Evolutionary conservation across 2,113 vertebrate genomes (phyloP).

Genomic region (Cyrtonyx montezumae): DNA sequence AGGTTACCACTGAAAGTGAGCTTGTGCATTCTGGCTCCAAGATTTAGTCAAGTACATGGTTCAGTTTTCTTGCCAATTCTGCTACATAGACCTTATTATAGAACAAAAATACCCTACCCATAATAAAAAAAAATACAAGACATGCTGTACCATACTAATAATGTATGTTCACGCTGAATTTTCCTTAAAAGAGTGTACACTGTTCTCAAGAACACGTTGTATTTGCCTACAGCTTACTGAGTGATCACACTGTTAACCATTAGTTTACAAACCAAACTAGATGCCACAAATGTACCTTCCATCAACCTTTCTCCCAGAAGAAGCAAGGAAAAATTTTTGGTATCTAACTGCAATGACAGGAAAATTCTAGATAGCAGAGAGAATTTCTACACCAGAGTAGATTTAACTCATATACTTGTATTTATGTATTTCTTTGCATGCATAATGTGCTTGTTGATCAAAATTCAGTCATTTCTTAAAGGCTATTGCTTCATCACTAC

Average conservation of each 20-base stretch:
- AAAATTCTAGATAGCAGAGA: neutral
- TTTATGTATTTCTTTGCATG: rapidly evolving
- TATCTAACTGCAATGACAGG: neutral
- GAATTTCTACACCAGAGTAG: neutral
- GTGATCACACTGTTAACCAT: neutral
- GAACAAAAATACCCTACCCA: conserved; percentile 36
- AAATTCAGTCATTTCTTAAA: neutral
- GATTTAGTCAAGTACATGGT: conserved; percentile 15
- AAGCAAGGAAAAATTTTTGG: neutral
- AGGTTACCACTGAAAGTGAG: conserved; percentile 32
- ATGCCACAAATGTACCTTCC: neutral
- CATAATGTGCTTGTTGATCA: neutral
- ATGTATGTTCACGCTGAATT: neutral
- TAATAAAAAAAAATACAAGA: conserved; percentile 22
- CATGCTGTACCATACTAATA: neutral
- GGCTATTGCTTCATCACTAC: neutral
- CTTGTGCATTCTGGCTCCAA: conserved; percentile 13
- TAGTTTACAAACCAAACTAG: neutral
- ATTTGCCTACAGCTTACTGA: neutral
- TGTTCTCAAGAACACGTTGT: neutral
- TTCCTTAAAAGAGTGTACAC: neutral
- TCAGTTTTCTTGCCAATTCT: conserved; percentile 40
- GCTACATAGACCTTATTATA: conserved; percentile 42
- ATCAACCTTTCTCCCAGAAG: neutral
- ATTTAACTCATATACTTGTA: neutral